phyloP scores from a whole-genome alignment of 2,113 vertebrate species.

The Mystacornis crossleyi region DNA sequence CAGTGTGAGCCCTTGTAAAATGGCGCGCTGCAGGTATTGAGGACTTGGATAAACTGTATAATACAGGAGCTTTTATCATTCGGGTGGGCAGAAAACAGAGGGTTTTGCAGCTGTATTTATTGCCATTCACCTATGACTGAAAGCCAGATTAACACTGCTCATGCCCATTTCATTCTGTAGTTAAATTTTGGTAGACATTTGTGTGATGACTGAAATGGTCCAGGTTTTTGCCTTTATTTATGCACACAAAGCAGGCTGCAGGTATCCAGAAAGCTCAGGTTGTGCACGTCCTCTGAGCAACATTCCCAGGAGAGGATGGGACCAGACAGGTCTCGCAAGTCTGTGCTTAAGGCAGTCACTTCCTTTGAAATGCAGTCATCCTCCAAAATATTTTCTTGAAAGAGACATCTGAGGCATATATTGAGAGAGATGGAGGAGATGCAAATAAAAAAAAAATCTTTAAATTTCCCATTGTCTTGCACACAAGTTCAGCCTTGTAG shows the following conservation, averaged over 20 bases:
- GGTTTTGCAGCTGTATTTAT: not conserved
- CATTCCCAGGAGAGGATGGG: not conserved
- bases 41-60: not conserved
- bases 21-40: not conserved
- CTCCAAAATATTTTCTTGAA: not conserved
- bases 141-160: not conserved
- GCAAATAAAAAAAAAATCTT: not conserved
- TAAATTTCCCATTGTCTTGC: not conserved
- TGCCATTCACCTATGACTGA: not conserved
- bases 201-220: not conserved
- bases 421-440: not conserved
- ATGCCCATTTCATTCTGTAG: not conserved
- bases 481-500: not conserved
- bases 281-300: not conserved
- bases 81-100: not conserved
- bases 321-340: conserved; percentile 29
- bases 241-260: not conserved
- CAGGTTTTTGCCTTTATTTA: not conserved
- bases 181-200: not conserved
- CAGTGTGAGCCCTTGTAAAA: not conserved
- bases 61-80: not conserved
- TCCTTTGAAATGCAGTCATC: conserved; percentile 20
- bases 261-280: not conserved
- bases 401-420: not conserved
- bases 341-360: conserved; percentile 29